Evolutionary conservation across 2,113 vertebrate genomes (phyloP).

Genomic region (Eptesicus fuscus): DNA sequence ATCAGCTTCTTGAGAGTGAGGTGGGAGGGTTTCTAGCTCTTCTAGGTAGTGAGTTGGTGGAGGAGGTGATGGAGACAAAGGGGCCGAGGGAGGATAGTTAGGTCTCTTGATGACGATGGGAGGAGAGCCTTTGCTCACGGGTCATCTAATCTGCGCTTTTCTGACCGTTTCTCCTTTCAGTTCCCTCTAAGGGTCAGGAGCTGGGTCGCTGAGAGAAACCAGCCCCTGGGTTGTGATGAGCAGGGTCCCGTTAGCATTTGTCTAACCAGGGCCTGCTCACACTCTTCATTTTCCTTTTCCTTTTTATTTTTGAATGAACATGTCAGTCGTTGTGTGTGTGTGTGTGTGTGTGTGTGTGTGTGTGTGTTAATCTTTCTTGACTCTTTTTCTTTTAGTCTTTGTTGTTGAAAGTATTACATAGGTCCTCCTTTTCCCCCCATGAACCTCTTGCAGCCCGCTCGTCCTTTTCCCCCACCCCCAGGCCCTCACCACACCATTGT

Average conservation of each 20-base stretch:
- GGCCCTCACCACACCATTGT: too few species aligned
- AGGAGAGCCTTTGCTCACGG: not conserved
- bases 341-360: too few species aligned
- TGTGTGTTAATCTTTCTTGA: too few species aligned
- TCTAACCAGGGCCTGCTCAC: not conserved
- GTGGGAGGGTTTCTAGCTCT: not conserved
- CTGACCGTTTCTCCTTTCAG: not conserved
- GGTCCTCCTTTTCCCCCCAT: too few species aligned
- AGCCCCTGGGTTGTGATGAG: fast-evolving
- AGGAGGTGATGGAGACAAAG: too few species aligned
- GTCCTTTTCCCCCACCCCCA: too few species aligned
- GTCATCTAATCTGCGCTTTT: not conserved
- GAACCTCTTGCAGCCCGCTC: too few species aligned
- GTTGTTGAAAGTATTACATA: too few species aligned
- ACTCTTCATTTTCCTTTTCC: not conserved
- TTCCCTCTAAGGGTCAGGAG: not conserved
- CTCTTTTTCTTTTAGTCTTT: too few species aligned
- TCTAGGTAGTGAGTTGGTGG: too few species aligned
- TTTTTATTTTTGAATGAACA: not conserved
- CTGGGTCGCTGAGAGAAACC: not conserved
- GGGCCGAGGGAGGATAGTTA: not conserved
- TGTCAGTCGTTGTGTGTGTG: not conserved
- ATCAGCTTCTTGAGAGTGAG: not conserved
- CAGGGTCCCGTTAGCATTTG: fast-evolving
- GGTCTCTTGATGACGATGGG: not conserved